phyloP scores from a whole-genome alignment of 2,797 vertebrate genomes.

The Sarcophilus harrisii region DNA sequence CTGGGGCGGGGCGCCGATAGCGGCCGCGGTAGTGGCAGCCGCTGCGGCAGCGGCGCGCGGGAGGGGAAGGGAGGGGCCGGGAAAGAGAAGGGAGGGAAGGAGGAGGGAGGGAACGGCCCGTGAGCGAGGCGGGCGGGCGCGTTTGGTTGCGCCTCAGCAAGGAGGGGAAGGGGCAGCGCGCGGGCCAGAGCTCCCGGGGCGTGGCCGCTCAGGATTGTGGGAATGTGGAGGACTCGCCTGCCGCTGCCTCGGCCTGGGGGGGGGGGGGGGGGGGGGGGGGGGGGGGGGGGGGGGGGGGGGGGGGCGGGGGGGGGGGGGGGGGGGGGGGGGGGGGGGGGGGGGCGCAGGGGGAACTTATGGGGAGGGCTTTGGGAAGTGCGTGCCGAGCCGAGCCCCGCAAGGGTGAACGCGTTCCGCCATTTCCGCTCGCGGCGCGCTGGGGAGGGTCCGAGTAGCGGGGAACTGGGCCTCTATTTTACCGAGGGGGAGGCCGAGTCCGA shows the following conservation, averaged over 20 bases:
- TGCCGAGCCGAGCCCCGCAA: background rate
- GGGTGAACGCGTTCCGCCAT: background rate
- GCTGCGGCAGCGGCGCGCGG: background rate
- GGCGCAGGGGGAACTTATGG: background rate
- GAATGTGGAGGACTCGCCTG: conserved; percentile 77
- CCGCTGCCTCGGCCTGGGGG: background rate
- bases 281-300: background rate
- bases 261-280: background rate
- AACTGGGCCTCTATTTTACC: background rate
- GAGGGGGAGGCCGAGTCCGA: background rate
- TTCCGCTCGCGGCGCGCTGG: background rate
- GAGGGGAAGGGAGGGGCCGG: background rate
- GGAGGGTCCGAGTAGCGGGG: too few relatives aligned
- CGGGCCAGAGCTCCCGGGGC: conserved; percentile 61
- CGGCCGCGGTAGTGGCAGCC: background rate
- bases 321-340: background rate
- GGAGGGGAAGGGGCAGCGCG: conserved; percentile 42
- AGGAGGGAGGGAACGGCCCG: background rate
- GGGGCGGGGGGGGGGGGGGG: background rate
- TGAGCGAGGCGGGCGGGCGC: background rate
- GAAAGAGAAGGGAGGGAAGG: background rate
- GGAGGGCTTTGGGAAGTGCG: background rate
- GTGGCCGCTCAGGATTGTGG: conserved; percentile 81
- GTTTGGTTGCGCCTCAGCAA: conserved; percentile 61
- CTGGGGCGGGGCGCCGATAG: background rate